Evolutionary conservation across 2,888 invertebrate genomes (phyloP).

Genomic region (Copidosoma aretas): DNA sequence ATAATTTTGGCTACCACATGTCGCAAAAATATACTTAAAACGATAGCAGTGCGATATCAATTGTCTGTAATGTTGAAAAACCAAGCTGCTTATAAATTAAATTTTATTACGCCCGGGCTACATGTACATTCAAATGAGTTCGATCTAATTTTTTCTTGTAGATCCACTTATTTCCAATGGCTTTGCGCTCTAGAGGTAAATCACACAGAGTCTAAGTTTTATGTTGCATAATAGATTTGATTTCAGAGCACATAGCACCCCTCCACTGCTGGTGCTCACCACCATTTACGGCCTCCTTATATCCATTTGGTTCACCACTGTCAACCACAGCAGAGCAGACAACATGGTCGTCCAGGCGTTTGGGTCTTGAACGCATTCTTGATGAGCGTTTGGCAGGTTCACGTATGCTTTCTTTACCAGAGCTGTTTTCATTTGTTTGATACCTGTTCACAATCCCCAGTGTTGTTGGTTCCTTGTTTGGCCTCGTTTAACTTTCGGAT

Average conservation of each 20-base stretch:
- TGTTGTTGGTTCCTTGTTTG: too few species aligned
- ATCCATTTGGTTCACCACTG: not conserved
- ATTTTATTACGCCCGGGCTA: too few species aligned
- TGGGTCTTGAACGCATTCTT: not conserved
- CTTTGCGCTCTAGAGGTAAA: not conserved
- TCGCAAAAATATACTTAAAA: too few species aligned
- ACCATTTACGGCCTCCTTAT: not conserved
- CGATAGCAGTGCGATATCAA: too few species aligned
- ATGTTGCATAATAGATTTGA: not conserved
- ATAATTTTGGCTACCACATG: too few species aligned
- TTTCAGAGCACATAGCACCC: not conserved
- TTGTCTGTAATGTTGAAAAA: too few species aligned
- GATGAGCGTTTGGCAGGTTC: not conserved
- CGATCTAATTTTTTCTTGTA: slow-evolving; percentile 1
- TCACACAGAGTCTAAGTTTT: not conserved
- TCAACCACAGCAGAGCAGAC: not conserved
- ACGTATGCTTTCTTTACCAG: not conserved
- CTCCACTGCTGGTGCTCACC: not conserved
- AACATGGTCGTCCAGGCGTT: not conserved
- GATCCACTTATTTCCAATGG: slow-evolving; percentile 4
- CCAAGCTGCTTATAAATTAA: too few species aligned
- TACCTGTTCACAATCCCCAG: not conserved
- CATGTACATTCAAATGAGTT: not conserved
- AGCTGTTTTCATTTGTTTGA: not conserved
- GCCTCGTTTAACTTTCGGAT: too few species aligned